Base-by-base conservation (phyloP, 1,140 invertebrate species). In the Stenopsyche tienmushanensis region DNA sequence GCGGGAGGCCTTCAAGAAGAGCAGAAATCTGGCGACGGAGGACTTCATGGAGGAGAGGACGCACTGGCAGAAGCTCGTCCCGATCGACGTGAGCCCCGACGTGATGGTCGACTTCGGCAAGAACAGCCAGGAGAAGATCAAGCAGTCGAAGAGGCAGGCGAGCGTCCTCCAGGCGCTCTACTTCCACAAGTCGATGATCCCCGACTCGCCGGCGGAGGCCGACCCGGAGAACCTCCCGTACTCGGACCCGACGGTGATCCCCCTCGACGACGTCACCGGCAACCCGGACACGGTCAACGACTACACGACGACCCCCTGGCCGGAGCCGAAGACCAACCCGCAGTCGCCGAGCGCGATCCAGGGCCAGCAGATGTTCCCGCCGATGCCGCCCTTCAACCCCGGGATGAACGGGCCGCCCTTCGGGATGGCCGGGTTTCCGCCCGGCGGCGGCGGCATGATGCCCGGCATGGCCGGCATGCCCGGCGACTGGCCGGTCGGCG, bases 101-200 rank as follows among this genome's bases (percentile, higher is more conserved):
- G 78, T 88, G 13, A 84, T 86, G 7, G 85, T 87, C 47, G 82
- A 83, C 53, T 79, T 83, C 68, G 92, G 92, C 8, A 88, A 84
- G 76, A 88, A 90, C 72, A 97, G 94, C 74, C 83, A 86, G 72
- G 93, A 97, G 78, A 92, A 89, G 72, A 86, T 90, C 49, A 88
- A 94, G 57, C 94, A 97, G 76, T 88, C 88, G 65, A 87, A 90
- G 21, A 79, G 94, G 34, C 93, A 97, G 75, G 89, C 90, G 72
- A 87, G 85, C 17, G 90, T 91, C 15, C 78, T 96, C 7, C 89
- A 92, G 73, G 90, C 92, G 1, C 77, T 97, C 1, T 96, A 94
- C 76, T 94, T 95, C 74, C 87, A 89, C 72, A 86, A 88, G 66
- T 83, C 86, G 59, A 89, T 92, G 89, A 89, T 96, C 58, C 94